Conservation (phyloP, 2,113 vertebrate genomes). For the Columba janthina region DNA sequence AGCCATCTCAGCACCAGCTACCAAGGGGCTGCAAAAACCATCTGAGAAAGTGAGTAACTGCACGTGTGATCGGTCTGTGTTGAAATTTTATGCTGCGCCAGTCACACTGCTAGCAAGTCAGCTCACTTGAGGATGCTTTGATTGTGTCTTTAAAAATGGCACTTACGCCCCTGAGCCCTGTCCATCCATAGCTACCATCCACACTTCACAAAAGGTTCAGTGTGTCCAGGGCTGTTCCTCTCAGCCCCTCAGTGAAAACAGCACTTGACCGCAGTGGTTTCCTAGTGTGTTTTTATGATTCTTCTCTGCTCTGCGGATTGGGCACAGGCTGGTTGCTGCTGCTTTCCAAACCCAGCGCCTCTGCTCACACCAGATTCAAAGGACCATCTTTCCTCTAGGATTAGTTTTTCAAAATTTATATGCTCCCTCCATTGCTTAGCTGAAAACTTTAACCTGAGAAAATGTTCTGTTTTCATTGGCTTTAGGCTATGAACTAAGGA, state of each 20-base stretch:
- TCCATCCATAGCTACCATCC: background rate
- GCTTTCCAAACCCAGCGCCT: background rate
- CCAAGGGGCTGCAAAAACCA: background rate
- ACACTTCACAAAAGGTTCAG: accelerated
- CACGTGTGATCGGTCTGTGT: accelerated
- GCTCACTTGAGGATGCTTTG: background rate
- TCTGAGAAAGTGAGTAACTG: background rate
- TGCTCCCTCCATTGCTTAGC: background rate
- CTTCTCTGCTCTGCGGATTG: background rate
- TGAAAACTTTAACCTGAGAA: background rate
- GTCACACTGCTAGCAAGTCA: background rate
- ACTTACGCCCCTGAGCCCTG: background rate
- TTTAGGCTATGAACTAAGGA: background rate
- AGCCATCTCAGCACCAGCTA: background rate
- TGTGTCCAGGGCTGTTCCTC: background rate
- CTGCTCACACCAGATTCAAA: background rate
- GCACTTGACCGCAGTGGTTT: background rate
- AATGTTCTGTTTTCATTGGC: background rate
- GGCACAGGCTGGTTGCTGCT: background rate
- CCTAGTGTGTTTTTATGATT: background rate
- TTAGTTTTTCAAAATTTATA: background rate
- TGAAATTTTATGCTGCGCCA: background rate
- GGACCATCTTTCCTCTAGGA: background rate
- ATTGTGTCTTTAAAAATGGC: background rate
- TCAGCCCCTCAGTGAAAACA: background rate